A percentile compares a stretch with the other conserved stretches of the same genome.
phyloP scores from a whole-genome alignment of 2,888 invertebrate species.

The Diaphora mendica region DNA sequence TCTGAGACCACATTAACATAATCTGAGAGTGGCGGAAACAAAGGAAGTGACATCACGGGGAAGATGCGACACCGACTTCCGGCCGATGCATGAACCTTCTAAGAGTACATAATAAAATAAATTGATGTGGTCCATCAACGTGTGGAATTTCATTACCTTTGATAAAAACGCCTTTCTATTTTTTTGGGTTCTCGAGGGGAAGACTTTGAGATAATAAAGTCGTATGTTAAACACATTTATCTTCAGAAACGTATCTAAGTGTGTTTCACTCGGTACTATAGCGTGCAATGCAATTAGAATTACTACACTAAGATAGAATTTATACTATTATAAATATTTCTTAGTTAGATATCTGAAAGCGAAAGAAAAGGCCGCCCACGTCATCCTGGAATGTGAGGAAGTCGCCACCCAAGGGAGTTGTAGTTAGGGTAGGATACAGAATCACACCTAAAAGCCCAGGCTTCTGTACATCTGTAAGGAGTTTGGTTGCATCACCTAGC shows the following conservation, averaged over 20 bases:
- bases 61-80: conserved; percentile 61
- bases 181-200: conserved; percentile 30
- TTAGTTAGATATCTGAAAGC: too few species aligned
- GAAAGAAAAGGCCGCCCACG: too few species aligned
- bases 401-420: too few species aligned
- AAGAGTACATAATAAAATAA: conserved; percentile 57
- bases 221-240: conserved; percentile 39
- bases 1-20: conserved; percentile 81
- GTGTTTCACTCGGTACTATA: neutral
- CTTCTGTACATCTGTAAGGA: too few species aligned
- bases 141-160: conserved; percentile 63
- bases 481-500: too few species aligned
- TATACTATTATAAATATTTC: too few species aligned
- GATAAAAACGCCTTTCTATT: conserved; percentile 39
- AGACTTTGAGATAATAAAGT: conserved; percentile 33
- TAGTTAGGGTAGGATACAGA: too few species aligned
- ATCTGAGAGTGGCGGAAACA: conserved; percentile 75
- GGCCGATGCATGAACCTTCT: conserved; percentile 54
- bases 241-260: conserved; percentile 18
- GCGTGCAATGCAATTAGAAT: neutral
- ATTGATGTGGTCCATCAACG: conserved; percentile 67
- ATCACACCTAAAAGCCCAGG: too few species aligned
- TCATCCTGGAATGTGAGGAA: too few species aligned
- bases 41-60: conserved; percentile 73
- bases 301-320: neutral